Evolutionary conservation across 2,113 vertebrate genomes (phyloP), one percentile per base, ranked within the genome.

Genomic region (Plectropomus leopardus): DNA sequence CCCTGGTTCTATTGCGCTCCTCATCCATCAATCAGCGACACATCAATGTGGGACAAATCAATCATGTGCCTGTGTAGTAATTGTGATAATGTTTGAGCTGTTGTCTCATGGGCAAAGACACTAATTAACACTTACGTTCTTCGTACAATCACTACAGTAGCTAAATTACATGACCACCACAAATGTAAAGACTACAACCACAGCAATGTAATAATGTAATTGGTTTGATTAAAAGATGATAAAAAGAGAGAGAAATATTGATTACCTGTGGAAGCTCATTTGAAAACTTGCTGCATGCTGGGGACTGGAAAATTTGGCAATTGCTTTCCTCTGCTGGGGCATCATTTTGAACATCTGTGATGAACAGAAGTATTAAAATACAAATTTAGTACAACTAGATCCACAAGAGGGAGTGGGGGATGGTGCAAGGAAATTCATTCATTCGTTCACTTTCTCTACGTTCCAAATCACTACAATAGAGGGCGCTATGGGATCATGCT

Each of bases 1-100:
- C 16, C 30, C 57, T 65, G 72, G 76, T 58, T 84, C 51, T 72
- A 61, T 24, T 32, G 68, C 14, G 55, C 47, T 86, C 89, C 80
- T 98, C 97, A 99, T 95, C 97, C 97, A 55, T 97, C 96, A 57
- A 98, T 96, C 91, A 99, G 95, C 16, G 97, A 96, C 93, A 99
- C 98, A 2, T 99, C 98, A 87, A 99, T 99, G 95, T 99, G 98
- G 88, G 98, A 99, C 92, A 99, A 92, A 93, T 99, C 98, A 94
- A 99, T 96, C 98, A 99, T 99, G 91, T 99, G 98, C 96, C 98
- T 99, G 95, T 53, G 89, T 89, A 40, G 77, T 72, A 78, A 90
- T 76, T 48, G 57, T 73, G 66, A 91, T 72, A 70, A 74, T 24
- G 76, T 76, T 76, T 86, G 34, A 81, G 45, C 54, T 53, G 47